Evolutionary conservation across 2,797 vertebrate species (phyloP), one percentile per base, ranked within the genome.

Genomic region (Balearica regulorum): DNA sequence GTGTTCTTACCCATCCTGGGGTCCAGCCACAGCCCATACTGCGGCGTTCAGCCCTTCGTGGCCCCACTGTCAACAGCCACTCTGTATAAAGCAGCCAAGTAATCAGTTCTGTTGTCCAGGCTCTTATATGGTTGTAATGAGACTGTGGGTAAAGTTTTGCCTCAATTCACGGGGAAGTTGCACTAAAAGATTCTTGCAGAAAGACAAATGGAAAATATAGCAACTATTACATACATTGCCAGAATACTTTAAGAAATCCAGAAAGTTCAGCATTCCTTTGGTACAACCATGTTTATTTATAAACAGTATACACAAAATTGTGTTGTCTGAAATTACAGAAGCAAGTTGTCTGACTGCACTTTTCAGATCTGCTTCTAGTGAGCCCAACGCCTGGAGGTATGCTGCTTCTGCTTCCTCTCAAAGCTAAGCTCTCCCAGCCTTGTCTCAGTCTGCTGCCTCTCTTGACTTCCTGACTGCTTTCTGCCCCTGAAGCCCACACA

Each of bases 41-140:
- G 25, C 1, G 1, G 26, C 3, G 2, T 48, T 66, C 29, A 26
- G 48, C 31, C 46, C 41, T 55, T 71, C 2, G 0, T 20, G 10
- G 28, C 12, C 14, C 7, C 39, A 7, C 10, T 73, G 24, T 24
- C 3, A 1, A 68, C 17, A 89, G 39, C 13, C 33, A 75, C 78
- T 76, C 44, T 10, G 16, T 10, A 37, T 7, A 53, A 70, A 91
- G 54, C 24, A 54, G 44, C 7, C 29, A 73, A 77, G 33, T 8
- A 57, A 31, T 24, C 39, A 37, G 21, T 48, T 91, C 37, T 35
- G 21, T 39, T 49, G 13, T 49, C 14, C 31, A 41, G 19, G 18
- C 13, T 77, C 28, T 57, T 49, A 17, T 1, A 76, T 79, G 11
- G 13, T 13, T 4, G 0, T 4, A 78, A 16, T 4, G 25, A 93